These are phyloP conservation scores for Cinclus mexicanus DNA, from an alignment of 2,113 vertebrate genomes.

Conservation along the genomic window DNA sequence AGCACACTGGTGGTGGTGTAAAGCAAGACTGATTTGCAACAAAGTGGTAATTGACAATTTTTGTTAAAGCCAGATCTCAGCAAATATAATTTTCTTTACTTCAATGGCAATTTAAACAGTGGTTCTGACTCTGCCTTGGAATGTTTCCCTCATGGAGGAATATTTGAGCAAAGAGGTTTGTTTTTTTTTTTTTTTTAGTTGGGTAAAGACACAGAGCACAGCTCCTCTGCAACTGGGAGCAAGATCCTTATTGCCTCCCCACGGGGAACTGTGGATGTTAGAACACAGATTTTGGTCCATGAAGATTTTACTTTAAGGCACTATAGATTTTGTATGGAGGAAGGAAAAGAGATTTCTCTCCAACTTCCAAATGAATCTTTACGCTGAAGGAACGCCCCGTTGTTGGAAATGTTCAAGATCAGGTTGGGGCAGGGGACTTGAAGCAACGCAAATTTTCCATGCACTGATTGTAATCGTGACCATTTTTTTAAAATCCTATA, in stretches of 20 bases:
- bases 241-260: background rate
- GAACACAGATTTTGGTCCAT: background rate
- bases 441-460: background rate
- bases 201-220: background rate
- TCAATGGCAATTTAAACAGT: conserved; percentile 25
- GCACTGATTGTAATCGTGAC: background rate
- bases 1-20: background rate
- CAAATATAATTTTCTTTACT: conserved; percentile 39
- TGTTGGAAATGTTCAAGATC: background rate
- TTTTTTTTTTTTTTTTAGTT: background rate
- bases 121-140: conserved; percentile 14
- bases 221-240: background rate
- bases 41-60: conserved; percentile 41
- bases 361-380: background rate
- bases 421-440: background rate
- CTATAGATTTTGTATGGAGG: background rate
- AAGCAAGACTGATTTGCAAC: conserved; percentile 20
- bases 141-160: background rate
- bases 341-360: background rate
- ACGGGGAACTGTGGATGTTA: background rate
- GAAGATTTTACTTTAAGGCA: background rate
- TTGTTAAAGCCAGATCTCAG: conserved; percentile 23
- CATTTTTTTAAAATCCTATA: background rate
- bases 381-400: fast-evolving
- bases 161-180: background rate